Evolutionary conservation across 2,888 invertebrate species (phyloP).

Genomic region (Punctoribates punctum): DNA sequence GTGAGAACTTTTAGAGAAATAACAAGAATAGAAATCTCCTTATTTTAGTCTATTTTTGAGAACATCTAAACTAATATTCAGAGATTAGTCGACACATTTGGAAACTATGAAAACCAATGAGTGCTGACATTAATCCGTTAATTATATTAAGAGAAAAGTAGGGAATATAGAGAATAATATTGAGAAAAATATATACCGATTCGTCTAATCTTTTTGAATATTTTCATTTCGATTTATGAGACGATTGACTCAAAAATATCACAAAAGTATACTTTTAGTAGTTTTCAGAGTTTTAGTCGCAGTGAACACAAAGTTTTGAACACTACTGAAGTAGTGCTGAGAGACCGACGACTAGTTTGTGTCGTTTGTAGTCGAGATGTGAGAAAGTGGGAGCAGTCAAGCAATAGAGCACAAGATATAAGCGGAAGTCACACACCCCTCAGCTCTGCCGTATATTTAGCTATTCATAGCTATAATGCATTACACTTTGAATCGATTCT

Average conservation of each 20-base stretch:
- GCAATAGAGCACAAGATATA: conserved; percentile 32
- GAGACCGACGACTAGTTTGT: too few species aligned
- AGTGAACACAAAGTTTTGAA: not conserved
- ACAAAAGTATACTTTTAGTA: not conserved
- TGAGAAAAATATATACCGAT: not conserved
- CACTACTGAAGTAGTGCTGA: not conserved
- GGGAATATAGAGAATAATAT: not conserved
- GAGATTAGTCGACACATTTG: too few species aligned
- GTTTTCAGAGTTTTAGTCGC: not conserved
- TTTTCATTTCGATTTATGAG: conserved; percentile 18
- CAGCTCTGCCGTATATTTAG: conserved; percentile 28
- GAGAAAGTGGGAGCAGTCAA: conserved; percentile 28
- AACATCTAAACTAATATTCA: too few species aligned
- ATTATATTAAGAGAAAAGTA: not conserved
- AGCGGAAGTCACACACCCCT: conserved; percentile 33
- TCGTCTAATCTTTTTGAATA: conserved; percentile 22
- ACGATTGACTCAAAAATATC: not conserved
- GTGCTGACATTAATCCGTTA: not conserved
- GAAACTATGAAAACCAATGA: too few species aligned
- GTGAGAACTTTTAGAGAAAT: too few species aligned
- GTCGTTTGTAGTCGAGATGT: not conserved
- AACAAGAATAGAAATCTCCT: too few species aligned
- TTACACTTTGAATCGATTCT: conserved; percentile 4
- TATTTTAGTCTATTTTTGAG: too few species aligned
- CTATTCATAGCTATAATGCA: not conserved